These are phyloP conservation scores for Drosophila auraria DNA, from an alignment of 1,140 invertebrate species.

Conservation along the genomic window DNA sequence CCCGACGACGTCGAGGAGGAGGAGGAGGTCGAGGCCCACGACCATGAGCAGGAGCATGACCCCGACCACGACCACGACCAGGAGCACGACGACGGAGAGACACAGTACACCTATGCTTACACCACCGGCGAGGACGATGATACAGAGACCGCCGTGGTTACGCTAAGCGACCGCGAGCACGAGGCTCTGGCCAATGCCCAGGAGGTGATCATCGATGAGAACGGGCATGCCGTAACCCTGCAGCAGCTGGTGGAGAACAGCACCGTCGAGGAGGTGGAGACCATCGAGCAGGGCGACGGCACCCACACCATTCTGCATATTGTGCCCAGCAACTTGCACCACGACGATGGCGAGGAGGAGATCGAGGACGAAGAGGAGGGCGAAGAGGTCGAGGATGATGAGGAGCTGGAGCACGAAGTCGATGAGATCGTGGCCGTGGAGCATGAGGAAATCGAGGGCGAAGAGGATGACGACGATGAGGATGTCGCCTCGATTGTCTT, in stretches of 20 bases:
- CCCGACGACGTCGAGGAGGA: conserved; percentile 42
- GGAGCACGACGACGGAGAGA: conserved; percentile 25
- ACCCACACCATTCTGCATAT: conserved; percentile 79
- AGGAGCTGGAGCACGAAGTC: conserved; percentile 31
- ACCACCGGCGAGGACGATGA: conserved; percentile 68
- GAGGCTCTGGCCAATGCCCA: conserved; percentile 68
- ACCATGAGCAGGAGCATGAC: conserved; percentile 19
- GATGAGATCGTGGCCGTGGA: conserved; percentile 63
- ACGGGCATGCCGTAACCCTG: conserved; percentile 76
- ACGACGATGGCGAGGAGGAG: conserved; percentile 32
- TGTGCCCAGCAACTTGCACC: conserved; percentile 57
- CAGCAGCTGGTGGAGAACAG: conserved; percentile 77
- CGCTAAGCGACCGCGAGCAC: conserved; percentile 59
- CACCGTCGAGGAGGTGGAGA: conserved; percentile 78
- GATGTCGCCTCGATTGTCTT: conserved; percentile 58
- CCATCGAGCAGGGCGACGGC: conserved; percentile 80
- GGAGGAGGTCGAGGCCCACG: conserved; percentile 31
- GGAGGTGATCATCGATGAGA: conserved; percentile 81
- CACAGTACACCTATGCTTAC: conserved; percentile 78
- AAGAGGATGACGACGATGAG: conserved; percentile 64
- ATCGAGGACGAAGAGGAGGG: conserved; percentile 27
- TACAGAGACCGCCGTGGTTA: conserved; percentile 67
- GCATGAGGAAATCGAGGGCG: conserved; percentile 41
- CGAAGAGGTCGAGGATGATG: conserved; percentile 34
- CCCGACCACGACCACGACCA: neutral